phyloP scores from a whole-genome alignment of 2,888 invertebrate genomes.

The Mythimna lalbum region DNA sequence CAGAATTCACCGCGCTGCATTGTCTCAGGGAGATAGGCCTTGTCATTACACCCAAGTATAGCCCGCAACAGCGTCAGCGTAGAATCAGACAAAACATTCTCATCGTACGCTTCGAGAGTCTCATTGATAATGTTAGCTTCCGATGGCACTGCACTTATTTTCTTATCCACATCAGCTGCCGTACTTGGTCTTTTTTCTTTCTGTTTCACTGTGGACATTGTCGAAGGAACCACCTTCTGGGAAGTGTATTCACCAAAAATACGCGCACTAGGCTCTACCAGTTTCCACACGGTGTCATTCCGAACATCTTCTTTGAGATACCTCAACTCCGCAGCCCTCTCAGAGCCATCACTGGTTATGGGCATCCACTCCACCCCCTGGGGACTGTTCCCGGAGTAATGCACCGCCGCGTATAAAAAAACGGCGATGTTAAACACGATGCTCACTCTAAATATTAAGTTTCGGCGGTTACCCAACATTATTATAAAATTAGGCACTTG shows the following conservation, averaged over 20 bases:
- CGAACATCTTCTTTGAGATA: constrained; percentile 69
- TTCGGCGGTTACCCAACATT: constrained; percentile 90
- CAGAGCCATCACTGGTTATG: constrained; percentile 80
- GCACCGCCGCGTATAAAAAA: constrained; percentile 93
- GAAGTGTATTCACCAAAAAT: constrained; percentile 81
- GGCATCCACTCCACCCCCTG: constrained; percentile 83
- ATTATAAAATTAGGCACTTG: constrained; percentile 85
- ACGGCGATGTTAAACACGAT: constrained; percentile 94
- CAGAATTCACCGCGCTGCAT: constrained; percentile 95
- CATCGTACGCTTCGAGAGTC: constrained; percentile 79
- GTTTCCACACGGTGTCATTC: constrained; percentile 77
- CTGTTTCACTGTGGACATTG: constrained; percentile 82
- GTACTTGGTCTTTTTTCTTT: constrained; percentile 82
- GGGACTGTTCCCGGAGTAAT: constrained; percentile 83
- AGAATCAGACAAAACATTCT: constrained; percentile 80
- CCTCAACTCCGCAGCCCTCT: constrained; percentile 76
- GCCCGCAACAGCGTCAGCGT: constrained; percentile 83
- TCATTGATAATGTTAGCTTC: constrained; percentile 80
- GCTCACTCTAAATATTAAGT: constrained; percentile 94
- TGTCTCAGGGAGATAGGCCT: constrained; percentile 90
- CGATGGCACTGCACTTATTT: constrained; percentile 77
- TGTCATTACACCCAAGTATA: constrained; percentile 92
- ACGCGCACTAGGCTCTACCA: constrained; percentile 70
- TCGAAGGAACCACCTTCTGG: constrained; percentile 82
- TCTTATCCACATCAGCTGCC: constrained; percentile 81